phyloP scores from a whole-genome alignment of 2,888 invertebrate genomes.

The Drosophila subquinaria region DNA sequence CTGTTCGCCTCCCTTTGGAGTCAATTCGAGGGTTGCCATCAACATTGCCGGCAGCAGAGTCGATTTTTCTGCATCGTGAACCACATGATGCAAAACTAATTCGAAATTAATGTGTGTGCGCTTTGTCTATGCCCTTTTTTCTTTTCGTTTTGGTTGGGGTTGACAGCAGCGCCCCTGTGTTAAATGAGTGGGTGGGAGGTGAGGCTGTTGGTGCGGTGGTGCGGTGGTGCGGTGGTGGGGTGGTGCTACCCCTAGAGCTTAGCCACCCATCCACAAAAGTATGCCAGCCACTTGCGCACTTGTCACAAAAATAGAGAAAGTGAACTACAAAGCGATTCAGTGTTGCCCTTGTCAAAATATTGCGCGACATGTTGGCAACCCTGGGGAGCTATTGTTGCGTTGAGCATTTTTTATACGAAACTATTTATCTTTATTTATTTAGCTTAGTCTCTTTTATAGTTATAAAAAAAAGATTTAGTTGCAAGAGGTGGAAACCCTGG shows the following conservation, averaged over 20 bases:
- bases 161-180: slow-evolving; percentile 15
- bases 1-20: slow-evolving; percentile 3
- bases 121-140: slow-evolving; percentile 71
- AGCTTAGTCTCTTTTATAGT: background rate
- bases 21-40: slow-evolving; percentile 17
- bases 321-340: slow-evolving; percentile 1
- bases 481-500: background rate
- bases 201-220: slow-evolving; percentile 16
- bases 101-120: slow-evolving; percentile 86
- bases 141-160: slow-evolving; percentile 8
- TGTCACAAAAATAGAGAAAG: slow-evolving; percentile 40
- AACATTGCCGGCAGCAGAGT: slow-evolving; percentile 52
- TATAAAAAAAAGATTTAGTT: background rate
- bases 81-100: slow-evolving; percentile 86
- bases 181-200: background rate
- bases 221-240: slow-evolving; percentile 10
- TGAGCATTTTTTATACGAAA: background rate
- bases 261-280: slow-evolving; percentile 6
- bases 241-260: slow-evolving; percentile 9
- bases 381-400: slow-evolving; percentile 10
- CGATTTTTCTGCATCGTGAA: slow-evolving; percentile 86
- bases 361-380: slow-evolving; percentile 4
- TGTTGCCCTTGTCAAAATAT: slow-evolving; percentile 16
- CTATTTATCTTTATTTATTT: background rate
- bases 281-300: slow-evolving; percentile 41